Base-by-base conservation (phyloP, 2,888 invertebrate species). In the Protophormia terraenovae region DNA sequence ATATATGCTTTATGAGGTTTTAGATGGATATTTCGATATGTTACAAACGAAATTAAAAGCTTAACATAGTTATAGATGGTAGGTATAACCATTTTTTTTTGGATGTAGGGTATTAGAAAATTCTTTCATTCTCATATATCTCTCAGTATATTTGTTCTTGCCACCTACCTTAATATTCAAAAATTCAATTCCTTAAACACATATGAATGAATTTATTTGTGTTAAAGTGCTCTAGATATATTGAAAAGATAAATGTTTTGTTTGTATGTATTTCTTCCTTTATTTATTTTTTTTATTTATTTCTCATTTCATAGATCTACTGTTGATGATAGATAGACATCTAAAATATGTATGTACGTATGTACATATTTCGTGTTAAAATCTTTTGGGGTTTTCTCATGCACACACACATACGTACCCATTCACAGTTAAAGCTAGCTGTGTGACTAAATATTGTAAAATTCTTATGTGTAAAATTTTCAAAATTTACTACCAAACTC, bases 161-260 rank as follows among this genome's bases (percentile, higher is more conserved):
- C n/a, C 41, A 0, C 3, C 4, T 1, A 4, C n/a, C 41, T n/a
- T 41, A 12, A 41, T 41, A 41, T n/a, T 7, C 24, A 47, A n/a
- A 77, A 60, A 47, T 78, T 50, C 14, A 60, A 27, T 77, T 67
- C 19, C 12, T 7, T n/a, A 50, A 41, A 58, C 29, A 22, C 53
- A 16, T 55, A n/a, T 71, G 27, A 60, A n/a, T 71, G 27, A 60
- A 62, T 62, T 50, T n/a, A 27, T 62, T 38, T 60, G n/a, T 19
- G 27, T 50, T 38, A 19, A 38, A 35, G n/a, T 73, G 27, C 22
- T 45, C 62, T 58, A 80, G 67, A 76, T 75, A 75, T 81, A 81
- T 81, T 81, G 62, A 75, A 81, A 47, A 75, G 81, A 76, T 81
- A 82, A 82, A 69, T 53, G n/a, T 62, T 62, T 76, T 76, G 35